Percentiles rank a stretch among this genome's conserved stretches.
These are phyloP conservation scores for Lytechinus variegatus DNA, from an alignment of 35 echinoderm and acorn worm species.

Conservation along the genomic window DNA sequence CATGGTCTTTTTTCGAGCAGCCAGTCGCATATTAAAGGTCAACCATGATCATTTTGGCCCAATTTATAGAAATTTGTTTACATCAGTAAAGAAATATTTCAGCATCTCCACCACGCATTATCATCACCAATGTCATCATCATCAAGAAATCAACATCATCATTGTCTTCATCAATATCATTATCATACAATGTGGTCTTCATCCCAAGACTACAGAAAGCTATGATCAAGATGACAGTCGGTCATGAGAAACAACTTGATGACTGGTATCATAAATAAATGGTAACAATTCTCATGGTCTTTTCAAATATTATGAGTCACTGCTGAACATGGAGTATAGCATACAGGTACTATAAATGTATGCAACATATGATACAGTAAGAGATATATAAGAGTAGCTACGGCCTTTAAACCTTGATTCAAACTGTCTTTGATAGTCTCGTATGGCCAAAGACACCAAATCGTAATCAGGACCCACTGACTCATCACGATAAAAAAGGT, in stretches of 20 bases:
- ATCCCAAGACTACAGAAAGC: too few species aligned
- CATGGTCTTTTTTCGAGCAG: background rate
- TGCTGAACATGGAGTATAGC: background rate
- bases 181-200: too few species aligned
- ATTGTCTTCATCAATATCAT: too few species aligned
- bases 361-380: background rate
- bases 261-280: background rate
- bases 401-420: background rate
- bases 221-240: too few species aligned
- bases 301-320: background rate
- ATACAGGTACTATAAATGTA: background rate
- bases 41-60: background rate
- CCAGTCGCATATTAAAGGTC: background rate
- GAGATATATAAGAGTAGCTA: background rate
- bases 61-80: too few species aligned
- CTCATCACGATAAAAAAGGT: constrained; percentile 7
- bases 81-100: too few species aligned
- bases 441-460: background rate
- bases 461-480: constrained; percentile 6
- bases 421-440: background rate
- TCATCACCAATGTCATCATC: too few species aligned
- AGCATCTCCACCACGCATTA: too few species aligned
- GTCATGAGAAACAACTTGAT: too few species aligned
- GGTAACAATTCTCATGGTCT: background rate
- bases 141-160: too few species aligned